phyloP scores from a whole-genome alignment of 2,888 invertebrate genomes.

The Julus scanicus region DNA sequence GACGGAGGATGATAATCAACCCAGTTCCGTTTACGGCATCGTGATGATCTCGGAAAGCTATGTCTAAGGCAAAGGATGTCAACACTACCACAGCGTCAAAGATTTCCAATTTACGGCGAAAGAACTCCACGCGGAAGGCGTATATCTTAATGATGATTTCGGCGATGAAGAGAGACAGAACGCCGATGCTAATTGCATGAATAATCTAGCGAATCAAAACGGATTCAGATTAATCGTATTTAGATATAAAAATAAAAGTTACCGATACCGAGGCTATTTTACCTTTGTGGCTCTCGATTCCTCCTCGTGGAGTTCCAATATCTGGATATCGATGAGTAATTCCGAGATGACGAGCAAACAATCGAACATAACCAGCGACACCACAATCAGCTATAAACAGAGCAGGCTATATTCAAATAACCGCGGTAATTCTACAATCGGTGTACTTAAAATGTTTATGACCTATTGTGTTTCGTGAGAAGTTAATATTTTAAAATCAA shows the following conservation, averaged over 20 bases:
- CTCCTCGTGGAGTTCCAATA: constrained; percentile 62
- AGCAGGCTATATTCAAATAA: constrained; percentile 14
- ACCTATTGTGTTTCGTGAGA: neutral
- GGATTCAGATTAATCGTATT: neutral
- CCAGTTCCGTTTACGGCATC: constrained; percentile 65
- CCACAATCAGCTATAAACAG: constrained; percentile 64
- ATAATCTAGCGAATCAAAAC: constrained; percentile 62
- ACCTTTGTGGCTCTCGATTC: constrained; percentile 52
- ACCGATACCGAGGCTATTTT: neutral
- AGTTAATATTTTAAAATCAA: too few relatives aligned
- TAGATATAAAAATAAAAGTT: neutral
- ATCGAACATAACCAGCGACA: constrained; percentile 66
- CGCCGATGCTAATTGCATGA: constrained; percentile 65
- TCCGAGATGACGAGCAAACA: constrained; percentile 66
- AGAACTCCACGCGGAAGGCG: constrained; percentile 65
- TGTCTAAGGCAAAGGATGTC: constrained; percentile 66
- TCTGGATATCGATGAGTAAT: constrained; percentile 65
- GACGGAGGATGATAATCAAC: constrained; percentile 66
- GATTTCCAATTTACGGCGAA: constrained; percentile 66
- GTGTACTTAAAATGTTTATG: neutral
- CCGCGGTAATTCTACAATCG: neutral
- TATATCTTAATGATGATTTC: constrained; percentile 65
- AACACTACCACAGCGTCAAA: constrained; percentile 67
- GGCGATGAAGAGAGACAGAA: constrained; percentile 65
- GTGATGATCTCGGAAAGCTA: constrained; percentile 63